These are phyloP conservation scores for Orbicella faveolata DNA, from an alignment of 64 coral and sea anemone species.

Conservation along the genomic window DNA sequence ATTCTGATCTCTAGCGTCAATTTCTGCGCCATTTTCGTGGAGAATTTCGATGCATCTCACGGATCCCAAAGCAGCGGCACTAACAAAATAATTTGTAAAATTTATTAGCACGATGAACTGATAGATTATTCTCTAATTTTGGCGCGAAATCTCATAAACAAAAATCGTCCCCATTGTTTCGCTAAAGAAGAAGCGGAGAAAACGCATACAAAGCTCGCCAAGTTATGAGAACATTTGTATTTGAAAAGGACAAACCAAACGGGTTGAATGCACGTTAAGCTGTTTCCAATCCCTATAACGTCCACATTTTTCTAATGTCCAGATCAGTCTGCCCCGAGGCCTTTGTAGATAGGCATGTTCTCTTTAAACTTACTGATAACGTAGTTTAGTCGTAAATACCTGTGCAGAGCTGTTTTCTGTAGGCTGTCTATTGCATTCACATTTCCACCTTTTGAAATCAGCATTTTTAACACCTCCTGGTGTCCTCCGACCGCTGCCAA, in stretches of 20 bases:
- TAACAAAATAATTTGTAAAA: background rate
- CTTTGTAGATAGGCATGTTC: too few species aligned
- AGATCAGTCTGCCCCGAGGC: too few species aligned
- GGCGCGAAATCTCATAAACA: too few species aligned
- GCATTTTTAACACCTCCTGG: conserved; percentile 31
- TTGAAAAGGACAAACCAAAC: too few species aligned
- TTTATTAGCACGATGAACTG: background rate
- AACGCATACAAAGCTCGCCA: too few species aligned
- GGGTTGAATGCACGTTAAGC: too few species aligned
- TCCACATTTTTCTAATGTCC: too few species aligned
- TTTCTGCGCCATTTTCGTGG: conserved; percentile 38
- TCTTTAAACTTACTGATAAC: too few species aligned
- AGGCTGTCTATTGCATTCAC: conserved; percentile 25
- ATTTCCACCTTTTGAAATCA: conserved; percentile 36
- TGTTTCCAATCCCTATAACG: too few species aligned
- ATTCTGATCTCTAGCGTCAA: conserved; percentile 36
- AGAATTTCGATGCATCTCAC: conserved; percentile 25
- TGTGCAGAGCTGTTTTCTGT: conserved; percentile 28
- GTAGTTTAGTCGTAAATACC: background rate
- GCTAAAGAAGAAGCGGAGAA: too few species aligned
- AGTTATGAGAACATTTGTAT: too few species aligned
- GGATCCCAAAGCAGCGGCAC: conserved; percentile 20
- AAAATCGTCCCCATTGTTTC: too few species aligned
- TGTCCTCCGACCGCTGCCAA: conserved; percentile 47
- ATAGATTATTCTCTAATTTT: background rate